Evolutionary conservation across 2,113 vertebrate species (phyloP).

Genomic region (Neoarius graeffei): DNA sequence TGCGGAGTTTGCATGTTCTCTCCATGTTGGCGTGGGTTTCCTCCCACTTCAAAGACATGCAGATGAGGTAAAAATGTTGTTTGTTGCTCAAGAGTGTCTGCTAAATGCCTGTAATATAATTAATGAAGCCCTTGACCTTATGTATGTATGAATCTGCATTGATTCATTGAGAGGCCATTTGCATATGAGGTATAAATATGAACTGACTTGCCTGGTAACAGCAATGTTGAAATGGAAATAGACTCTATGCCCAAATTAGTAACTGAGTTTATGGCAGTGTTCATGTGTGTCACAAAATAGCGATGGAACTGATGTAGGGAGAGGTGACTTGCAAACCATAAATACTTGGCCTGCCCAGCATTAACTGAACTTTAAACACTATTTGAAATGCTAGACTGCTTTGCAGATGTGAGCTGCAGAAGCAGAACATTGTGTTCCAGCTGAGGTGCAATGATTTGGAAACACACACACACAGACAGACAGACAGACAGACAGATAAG

Average conservation of each 20-base stretch:
- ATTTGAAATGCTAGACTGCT: neutral
- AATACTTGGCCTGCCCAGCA: neutral
- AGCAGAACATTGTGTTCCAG: neutral
- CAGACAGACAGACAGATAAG: neutral
- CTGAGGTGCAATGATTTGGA: neutral
- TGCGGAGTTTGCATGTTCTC: too few relatives aligned
- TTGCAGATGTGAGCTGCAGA: neutral
- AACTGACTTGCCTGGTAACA: constrained; percentile 44
- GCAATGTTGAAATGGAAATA: constrained; percentile 22
- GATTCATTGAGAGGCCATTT: constrained; percentile 17
- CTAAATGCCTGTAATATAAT: neutral
- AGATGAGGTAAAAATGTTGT: too few relatives aligned
- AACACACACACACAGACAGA: neutral
- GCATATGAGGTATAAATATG: constrained; percentile 8
- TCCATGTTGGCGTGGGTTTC: too few relatives aligned
- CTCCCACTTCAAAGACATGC: too few relatives aligned
- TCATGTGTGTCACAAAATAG: neutral
- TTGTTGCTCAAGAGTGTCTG: too few relatives aligned
- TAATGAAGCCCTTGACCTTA: neutral
- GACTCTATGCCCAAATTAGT: neutral
- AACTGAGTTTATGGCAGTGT: neutral
- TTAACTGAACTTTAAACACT: neutral
- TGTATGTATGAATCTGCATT: neutral
- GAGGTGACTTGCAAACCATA: neutral
- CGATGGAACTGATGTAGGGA: neutral